Percentiles rank a stretch among this genome's conserved stretches.
Conservation (phyloP, 2,113 vertebrate genomes). For the Lutjanus erythropterus region DNA sequence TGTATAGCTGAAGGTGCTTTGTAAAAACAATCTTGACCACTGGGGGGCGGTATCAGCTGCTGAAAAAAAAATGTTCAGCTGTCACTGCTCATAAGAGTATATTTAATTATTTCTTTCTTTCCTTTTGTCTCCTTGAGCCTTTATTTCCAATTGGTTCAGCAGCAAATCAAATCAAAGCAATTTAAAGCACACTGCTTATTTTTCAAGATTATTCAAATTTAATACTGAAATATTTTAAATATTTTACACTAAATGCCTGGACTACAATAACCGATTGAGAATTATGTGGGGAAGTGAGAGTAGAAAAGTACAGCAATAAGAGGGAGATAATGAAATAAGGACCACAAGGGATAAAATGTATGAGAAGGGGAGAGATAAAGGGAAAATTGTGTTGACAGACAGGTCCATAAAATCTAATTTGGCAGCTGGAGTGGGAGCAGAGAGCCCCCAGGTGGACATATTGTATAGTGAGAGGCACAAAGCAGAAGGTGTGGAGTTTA, state of each 20-base stretch:
- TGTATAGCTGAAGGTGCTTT: no score
- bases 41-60: constrained; percentile 22
- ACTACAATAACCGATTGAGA: background rate
- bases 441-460: constrained; percentile 70
- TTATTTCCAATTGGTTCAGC: background rate
- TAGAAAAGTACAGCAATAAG: constrained; percentile 2
- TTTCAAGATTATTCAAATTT: background rate
- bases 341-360: background rate
- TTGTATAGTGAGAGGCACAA: background rate
- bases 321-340: constrained; percentile 42
- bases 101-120: constrained; percentile 20
- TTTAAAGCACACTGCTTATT: background rate
- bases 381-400: constrained; percentile 8
- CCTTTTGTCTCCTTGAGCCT: constrained; percentile 14
- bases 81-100: background rate
- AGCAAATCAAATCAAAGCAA: background rate
- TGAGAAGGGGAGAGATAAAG: background rate
- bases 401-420: constrained; percentile 25
- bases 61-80: background rate
- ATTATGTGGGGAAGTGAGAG: background rate
- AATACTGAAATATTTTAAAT: constrained; percentile 6
- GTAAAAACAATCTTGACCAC: constrained; percentile 26
- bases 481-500: background rate
- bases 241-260: constrained; percentile 10
- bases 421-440: constrained; percentile 42